Conservation (phyloP, 2,888 invertebrate genomes). For the Campoletis raptor region DNA sequence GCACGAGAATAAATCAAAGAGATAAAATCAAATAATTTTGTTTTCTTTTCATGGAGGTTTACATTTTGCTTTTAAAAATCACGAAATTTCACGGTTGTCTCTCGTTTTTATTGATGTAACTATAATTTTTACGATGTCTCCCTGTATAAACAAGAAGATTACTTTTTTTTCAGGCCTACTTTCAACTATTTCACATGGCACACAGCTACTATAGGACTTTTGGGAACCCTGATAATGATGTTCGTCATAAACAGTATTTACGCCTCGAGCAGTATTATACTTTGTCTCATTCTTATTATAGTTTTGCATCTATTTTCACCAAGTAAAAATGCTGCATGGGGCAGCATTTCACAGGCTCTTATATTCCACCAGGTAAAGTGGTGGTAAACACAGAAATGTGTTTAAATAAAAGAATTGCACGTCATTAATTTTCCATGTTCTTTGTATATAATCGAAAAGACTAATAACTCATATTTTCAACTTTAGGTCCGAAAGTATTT, state of each 20-base stretch:
- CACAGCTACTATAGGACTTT: slow-evolving; percentile 94
- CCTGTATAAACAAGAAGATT: not conserved
- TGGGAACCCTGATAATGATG: slow-evolving; percentile 96
- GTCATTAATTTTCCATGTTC: not conserved
- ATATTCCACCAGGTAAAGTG: slow-evolving; percentile 99
- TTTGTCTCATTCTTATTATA: slow-evolving; percentile 94
- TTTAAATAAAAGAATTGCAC: not conserved
- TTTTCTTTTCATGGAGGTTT: too few relatives aligned
- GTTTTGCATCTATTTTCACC: slow-evolving; percentile 96
- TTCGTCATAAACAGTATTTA: slow-evolving; percentile 97
- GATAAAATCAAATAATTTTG: too few relatives aligned
- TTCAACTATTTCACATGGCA: slow-evolving; percentile 99
- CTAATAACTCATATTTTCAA: not conserved
- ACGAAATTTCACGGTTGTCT: too few relatives aligned
- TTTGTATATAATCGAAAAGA: not conserved
- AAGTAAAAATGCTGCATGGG: slow-evolving; percentile 94
- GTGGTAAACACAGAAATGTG: not conserved
- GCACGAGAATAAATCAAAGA: not conserved
- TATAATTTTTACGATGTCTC: too few relatives aligned
- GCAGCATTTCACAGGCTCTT: slow-evolving; percentile 99
- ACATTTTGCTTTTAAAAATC: not conserved
- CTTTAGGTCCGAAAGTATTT: slow-evolving; percentile 96
- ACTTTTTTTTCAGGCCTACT: slow-evolving; percentile 90
- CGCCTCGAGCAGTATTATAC: slow-evolving; percentile 94
- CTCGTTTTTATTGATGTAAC: too few relatives aligned